Percentiles rank a stretch among this genome's conserved stretches.
Conservation (phyloP, 1,140 invertebrate species). For the Globodera rostochiensis region DNA sequence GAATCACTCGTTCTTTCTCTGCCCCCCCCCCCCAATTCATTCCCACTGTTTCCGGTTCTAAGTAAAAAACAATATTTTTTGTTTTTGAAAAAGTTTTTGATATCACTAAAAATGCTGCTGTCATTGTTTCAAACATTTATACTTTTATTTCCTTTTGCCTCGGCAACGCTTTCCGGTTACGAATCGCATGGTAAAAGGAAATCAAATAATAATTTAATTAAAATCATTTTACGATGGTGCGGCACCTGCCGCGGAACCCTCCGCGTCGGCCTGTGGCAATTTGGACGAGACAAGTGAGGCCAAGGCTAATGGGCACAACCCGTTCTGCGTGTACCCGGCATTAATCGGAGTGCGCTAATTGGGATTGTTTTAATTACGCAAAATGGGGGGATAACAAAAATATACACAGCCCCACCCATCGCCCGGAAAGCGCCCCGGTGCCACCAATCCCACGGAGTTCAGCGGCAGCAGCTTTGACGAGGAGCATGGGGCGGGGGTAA, state of each 20-base stretch:
- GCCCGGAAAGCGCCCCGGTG: background rate
- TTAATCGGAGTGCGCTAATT: conserved; percentile 10
- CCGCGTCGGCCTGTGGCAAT: background rate
- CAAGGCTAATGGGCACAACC: conserved; percentile 27
- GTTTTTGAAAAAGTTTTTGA: background rate
- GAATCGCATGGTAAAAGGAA: background rate
- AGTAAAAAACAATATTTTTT: background rate
- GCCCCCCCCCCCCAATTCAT: background rate
- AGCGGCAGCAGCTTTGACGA: background rate
- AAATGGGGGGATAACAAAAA: background rate
- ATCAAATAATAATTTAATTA: no score
- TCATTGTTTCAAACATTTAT: background rate
- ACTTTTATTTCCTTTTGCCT: background rate
- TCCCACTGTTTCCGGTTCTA: background rate
- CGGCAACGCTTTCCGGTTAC: background rate
- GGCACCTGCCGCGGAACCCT: background rate
- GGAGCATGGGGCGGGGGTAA: background rate
- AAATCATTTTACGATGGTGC: background rate
- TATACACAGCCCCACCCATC: conserved; percentile 16
- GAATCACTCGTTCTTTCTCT: background rate
- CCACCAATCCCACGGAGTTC: conserved; percentile 11
- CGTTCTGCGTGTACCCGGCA: conserved; percentile 28
- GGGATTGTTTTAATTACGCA: background rate
- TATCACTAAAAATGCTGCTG: background rate
- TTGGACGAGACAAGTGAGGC: conserved; percentile 25